Evolutionary conservation across 1,140 invertebrate genomes (phyloP).

Genomic region (Mercenaria mercenaria): DNA sequence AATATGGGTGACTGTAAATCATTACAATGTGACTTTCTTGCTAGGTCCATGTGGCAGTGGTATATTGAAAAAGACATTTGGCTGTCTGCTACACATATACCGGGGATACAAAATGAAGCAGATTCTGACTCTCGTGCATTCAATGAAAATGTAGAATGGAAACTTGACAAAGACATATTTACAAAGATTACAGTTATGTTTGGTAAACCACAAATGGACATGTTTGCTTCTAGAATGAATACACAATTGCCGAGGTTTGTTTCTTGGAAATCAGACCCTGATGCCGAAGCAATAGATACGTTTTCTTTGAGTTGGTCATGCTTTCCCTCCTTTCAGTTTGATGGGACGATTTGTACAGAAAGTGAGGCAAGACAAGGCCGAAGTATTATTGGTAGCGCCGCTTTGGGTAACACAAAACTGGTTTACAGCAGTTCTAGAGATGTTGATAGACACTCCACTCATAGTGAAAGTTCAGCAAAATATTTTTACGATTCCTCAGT

Average conservation of each 20-base stretch:
- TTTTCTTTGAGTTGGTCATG: constrained; percentile 61
- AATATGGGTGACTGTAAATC: constrained; percentile 22
- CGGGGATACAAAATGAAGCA: neutral
- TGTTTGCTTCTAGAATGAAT: constrained; percentile 64
- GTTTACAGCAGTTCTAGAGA: neutral
- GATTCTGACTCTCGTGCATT: constrained; percentile 12
- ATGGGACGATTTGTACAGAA: constrained; percentile 29
- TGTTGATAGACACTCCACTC: constrained; percentile 39
- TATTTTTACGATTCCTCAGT: constrained; percentile 28
- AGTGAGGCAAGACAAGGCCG: constrained; percentile 1
- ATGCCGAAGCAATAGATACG: constrained; percentile 54
- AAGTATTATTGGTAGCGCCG: constrained; percentile 40
- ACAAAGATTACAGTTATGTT: neutral
- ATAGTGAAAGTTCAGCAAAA: neutral
- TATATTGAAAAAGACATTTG: neutral
- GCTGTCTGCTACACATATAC: constrained; percentile 28
- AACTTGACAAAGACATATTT: neutral
- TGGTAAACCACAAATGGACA: constrained; percentile 20
- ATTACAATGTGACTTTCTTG: neutral
- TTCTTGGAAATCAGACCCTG: constrained; percentile 65
- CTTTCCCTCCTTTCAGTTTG: constrained; percentile 67
- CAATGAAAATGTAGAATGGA: constrained; percentile 45
- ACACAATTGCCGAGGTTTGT: constrained; percentile 54
- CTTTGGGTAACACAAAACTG: constrained; percentile 64
- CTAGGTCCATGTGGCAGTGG: constrained; percentile 13